A percentile compares a stretch with the other conserved stretches of the same genome.
Conservation (phyloP, 2,888 invertebrate genomes). For the Caenorhabditis uteleia region DNA sequence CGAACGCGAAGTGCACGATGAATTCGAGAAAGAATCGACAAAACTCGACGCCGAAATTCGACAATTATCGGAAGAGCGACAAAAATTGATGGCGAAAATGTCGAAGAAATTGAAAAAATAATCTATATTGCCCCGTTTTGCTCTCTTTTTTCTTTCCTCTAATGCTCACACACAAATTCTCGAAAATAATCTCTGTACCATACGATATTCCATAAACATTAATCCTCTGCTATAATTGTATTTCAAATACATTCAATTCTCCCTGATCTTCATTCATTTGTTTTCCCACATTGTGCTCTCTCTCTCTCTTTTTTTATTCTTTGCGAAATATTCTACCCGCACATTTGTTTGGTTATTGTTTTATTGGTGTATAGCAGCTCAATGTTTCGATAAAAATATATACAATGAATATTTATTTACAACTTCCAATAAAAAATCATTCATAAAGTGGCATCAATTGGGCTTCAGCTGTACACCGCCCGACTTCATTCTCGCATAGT, state of each 20-base stretch:
- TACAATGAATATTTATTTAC: too few relatives aligned
- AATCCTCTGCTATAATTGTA: too few relatives aligned
- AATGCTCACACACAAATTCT: background rate
- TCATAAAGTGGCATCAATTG: constrained; percentile 49
- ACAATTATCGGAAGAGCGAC: constrained; percentile 58
- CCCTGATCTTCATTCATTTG: too few relatives aligned
- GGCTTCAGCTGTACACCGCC: constrained; percentile 51
- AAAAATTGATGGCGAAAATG: constrained; percentile 52
- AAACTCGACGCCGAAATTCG: constrained; percentile 59
- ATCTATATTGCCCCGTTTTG: constrained; percentile 9
- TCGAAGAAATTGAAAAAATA: constrained; percentile 49
- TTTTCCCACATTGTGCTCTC: too few relatives aligned
- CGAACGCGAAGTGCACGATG: constrained; percentile 49
- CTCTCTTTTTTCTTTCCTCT: constrained; percentile 2
- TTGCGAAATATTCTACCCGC: too few relatives aligned
- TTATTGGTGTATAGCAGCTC: too few relatives aligned
- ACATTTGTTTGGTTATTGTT: too few relatives aligned
- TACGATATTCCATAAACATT: too few relatives aligned
- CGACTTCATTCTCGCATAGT: constrained; percentile 59
- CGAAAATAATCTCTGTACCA: background rate
- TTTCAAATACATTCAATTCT: too few relatives aligned
- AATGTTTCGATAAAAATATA: too few relatives aligned
- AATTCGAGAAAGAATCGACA: constrained; percentile 34
- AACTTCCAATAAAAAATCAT: too few relatives aligned
- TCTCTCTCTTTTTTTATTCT: too few relatives aligned